Conservation (phyloP, 2,113 vertebrate species). For the Pseudonaja textilis region DNA sequence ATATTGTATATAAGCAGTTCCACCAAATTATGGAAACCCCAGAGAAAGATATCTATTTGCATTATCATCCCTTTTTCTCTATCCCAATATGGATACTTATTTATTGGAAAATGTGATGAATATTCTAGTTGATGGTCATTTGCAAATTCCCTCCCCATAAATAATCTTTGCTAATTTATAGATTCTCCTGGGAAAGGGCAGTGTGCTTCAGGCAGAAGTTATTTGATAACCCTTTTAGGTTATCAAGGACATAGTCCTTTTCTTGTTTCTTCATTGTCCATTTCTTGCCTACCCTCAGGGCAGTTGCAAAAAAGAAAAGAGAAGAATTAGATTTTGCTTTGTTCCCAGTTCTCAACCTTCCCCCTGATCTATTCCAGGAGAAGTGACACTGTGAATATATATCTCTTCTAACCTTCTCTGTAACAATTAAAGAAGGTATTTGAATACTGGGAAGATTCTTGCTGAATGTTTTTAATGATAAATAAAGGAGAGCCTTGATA, state of each 20-base stretch:
- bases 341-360: background rate
- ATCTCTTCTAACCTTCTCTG: background rate
- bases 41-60: background rate
- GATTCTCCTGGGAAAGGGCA: background rate
- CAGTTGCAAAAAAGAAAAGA: background rate
- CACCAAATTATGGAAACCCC: background rate
- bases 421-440: constrained; percentile 27
- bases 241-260: background rate
- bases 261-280: constrained; percentile 10
- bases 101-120: background rate
- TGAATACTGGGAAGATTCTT: background rate
- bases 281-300: background rate
- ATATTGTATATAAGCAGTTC: background rate
- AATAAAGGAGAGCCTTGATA: background rate
- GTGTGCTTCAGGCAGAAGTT: background rate
- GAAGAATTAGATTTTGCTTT: constrained; percentile 27
- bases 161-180: background rate
- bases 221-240: constrained; percentile 1
- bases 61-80: background rate
- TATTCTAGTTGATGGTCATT: background rate
- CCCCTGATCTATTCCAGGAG: background rate
- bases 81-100: background rate
- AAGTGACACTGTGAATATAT: background rate
- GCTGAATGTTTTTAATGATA: background rate
- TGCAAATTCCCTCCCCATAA: background rate